Percentiles rank a stretch among this genome's conserved stretches.
Conservation (phyloP, 2,797 vertebrate genomes). For the Microctenopoma lineatum region DNA sequence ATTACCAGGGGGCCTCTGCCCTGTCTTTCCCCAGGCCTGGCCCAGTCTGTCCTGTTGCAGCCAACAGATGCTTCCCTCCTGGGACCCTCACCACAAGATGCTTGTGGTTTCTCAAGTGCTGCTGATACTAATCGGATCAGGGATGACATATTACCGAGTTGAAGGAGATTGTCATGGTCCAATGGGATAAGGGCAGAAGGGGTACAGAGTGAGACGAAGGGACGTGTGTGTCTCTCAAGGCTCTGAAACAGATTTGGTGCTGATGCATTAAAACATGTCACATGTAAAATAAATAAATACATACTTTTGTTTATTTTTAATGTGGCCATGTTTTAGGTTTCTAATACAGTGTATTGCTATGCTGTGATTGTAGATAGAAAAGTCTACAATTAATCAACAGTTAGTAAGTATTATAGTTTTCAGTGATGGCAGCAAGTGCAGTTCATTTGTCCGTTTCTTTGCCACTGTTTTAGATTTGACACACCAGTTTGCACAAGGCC, state of each 20-base stretch:
- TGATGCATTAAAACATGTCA: neutral
- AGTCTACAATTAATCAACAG: no score
- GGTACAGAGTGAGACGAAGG: slow-evolving; percentile 37
- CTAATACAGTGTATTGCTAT: no score
- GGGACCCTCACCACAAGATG: slow-evolving; percentile 66
- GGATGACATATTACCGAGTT: slow-evolving; percentile 87
- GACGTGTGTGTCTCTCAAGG: slow-evolving; percentile 32
- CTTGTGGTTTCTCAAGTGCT: slow-evolving; percentile 84
- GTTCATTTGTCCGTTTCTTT: no score
- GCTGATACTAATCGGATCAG: slow-evolving; percentile 94
- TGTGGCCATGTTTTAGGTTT: no score
- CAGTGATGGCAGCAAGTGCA: no score
- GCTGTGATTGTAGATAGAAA: no score
- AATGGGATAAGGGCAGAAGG: slow-evolving; percentile 59
- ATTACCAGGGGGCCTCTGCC: slow-evolving; percentile 36
- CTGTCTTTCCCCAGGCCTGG: slow-evolving; percentile 6
- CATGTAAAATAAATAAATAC: no score
- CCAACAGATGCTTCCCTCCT: slow-evolving; percentile 72
- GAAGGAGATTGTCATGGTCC: slow-evolving; percentile 87
- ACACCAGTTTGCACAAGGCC: neutral
- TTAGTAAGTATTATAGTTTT: no score
- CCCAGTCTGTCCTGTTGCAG: slow-evolving; percentile 32
- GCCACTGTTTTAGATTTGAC: no score
- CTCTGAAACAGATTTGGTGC: slow-evolving; percentile 25
- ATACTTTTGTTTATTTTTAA: no score